phyloP scores from a whole-genome alignment of 2,888 invertebrate species.

The Himalopsyche anomala region DNA sequence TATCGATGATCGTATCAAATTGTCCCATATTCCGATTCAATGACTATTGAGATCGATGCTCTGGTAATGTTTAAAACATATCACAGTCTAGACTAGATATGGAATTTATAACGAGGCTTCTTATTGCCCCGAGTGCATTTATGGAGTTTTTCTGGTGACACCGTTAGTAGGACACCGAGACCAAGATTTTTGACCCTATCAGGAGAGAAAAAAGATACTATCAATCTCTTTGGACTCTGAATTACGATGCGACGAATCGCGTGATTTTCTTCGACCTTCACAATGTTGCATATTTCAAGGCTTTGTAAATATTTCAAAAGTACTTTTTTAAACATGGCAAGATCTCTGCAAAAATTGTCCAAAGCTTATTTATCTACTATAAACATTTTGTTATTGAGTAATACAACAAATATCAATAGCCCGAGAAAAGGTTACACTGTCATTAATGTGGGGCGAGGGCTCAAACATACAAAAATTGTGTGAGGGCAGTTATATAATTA shows the following conservation, averaged over 20 bases:
- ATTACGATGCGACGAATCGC: not conserved
- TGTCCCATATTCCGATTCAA: constrained; percentile 34
- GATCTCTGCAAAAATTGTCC: too few relatives aligned
- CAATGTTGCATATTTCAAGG: too few relatives aligned
- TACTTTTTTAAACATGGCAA: too few relatives aligned
- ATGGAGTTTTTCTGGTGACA: not conserved
- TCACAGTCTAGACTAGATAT: constrained; percentile 27
- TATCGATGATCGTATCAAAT: constrained; percentile 13
- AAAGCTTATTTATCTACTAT: too few relatives aligned
- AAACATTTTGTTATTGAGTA: too few relatives aligned
- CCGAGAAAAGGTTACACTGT: too few relatives aligned
- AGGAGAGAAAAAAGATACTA: not conserved
- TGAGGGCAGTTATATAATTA: too few relatives aligned
- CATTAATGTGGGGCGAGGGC: too few relatives aligned
- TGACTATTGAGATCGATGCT: not conserved
- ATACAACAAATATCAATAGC: too few relatives aligned
- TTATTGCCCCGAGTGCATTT: not conserved
- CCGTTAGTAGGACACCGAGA: not conserved
- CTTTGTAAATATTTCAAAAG: too few relatives aligned
- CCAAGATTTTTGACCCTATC: constrained; percentile 15
- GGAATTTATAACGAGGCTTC: constrained; percentile 31
- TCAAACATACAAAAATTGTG: too few relatives aligned
- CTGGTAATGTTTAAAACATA: constrained; percentile 41
- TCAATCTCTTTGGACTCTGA: not conserved
- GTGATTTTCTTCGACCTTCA: not conserved